Base-by-base conservation (phyloP, 2,888 invertebrate species). In the Dryobota labecula region DNA sequence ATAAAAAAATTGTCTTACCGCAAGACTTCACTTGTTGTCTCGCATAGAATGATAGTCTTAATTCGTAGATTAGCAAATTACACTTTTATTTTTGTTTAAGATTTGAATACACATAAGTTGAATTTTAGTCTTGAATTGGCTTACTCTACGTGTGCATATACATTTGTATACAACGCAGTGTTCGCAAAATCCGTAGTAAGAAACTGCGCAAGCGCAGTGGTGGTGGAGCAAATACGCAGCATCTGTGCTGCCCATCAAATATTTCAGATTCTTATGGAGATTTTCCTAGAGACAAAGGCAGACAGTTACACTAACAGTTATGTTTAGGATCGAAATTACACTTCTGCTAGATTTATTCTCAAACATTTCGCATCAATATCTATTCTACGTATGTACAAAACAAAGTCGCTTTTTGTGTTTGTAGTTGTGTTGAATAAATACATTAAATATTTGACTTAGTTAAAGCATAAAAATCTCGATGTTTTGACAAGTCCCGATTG, bases 121-220 rank as follows among this genome's bases (percentile, higher is more conserved):
- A 24, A 13, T 36, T 18, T 36, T 30, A 45, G n/a, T n/a, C 13
- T 45, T 61, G 61, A n/a, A 30, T 45, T 61, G 15, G 61, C 9
- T 45, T n/a, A 61, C n/a, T 45, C 45, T 45, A n/a, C 60, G 30
- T 47, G 11, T 61, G 47, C n/a, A 20, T 27, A 57, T 18, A 27
- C 27, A 43, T 9, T 33, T 30, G 30, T 61, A 47, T 33, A 15
- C 6, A 33, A 18, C n/a, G 30, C 43, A 45, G 30, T n/a, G 18
- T 49, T 49, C 5, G 13, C 24, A 49, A 49, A 49, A 49, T 24
- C 49, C 13, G 6, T 49, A 49, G 13, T 49, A 49, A 49, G 49
- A 24, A 20, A 30, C 4, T 38, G 11, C 13, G 24, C 57, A 11
- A 58, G 18, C 18, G 18, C 24, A 58, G 47, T 11, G 47, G 47